Conservation (phyloP, 37 sponge, comb jelly and placozoan genomes). For the Ianthella basta region DNA sequence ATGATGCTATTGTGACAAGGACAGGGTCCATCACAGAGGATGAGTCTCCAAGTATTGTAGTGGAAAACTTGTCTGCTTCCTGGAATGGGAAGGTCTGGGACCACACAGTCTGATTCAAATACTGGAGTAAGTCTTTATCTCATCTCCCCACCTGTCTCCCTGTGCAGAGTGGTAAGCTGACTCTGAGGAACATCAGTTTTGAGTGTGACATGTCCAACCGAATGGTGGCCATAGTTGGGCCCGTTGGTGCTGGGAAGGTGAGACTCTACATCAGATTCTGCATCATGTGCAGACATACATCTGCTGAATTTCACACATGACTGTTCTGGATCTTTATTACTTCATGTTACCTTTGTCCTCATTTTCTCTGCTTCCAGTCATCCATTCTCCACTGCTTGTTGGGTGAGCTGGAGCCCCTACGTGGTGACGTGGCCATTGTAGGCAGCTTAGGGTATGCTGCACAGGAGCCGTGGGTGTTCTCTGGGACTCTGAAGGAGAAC, state of each 20-base stretch:
- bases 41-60: not conserved
- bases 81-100: not conserved
- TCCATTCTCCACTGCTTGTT: conserved; percentile 68
- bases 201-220: conserved; percentile 2
- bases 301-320: not conserved
- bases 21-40: not conserved
- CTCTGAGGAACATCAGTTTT: conserved; percentile 2
- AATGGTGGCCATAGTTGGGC: conserved; percentile 43
- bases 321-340: not conserved
- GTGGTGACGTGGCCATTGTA: conserved; percentile 45
- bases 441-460: conserved; percentile 66
- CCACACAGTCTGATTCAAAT: too few species aligned
- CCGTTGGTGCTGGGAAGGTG: conserved; percentile 56
- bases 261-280: too few species aligned
- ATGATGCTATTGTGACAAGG: not conserved
- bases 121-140: too few species aligned
- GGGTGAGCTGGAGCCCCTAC: conserved; percentile 51
- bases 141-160: not conserved
- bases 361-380: conserved; percentile 29
- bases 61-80: not conserved
- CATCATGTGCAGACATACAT: too few species aligned
- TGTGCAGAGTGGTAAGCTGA: not conserved
- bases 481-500: conserved; percentile 75
- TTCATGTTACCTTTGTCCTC: not conserved
- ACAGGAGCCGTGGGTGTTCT: conserved; percentile 80